Evolutionary conservation across 92 coral and sea anemone genomes (phyloP).

Genomic region (Isaurus tuberculatus): DNA sequence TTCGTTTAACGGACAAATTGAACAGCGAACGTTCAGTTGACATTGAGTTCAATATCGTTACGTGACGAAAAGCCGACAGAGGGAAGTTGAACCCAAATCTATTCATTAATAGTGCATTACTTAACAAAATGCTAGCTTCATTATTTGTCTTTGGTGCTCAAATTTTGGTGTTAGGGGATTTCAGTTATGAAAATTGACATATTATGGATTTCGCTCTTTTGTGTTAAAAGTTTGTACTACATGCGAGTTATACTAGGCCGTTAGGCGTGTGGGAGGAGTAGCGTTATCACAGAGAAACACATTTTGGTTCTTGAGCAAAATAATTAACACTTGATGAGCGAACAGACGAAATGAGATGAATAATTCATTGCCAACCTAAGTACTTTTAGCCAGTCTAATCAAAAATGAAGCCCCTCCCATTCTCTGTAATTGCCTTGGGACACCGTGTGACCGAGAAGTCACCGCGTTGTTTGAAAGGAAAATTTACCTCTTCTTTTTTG

Average conservation of each 20-base stretch:
- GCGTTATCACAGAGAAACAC: conserved; percentile 31
- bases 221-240: not conserved
- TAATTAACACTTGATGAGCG: conserved; percentile 80
- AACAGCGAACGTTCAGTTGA: not conserved
- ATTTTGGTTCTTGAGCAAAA: conserved; percentile 56
- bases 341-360: conserved; percentile 84
- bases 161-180: conserved; percentile 1
- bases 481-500: conserved; percentile 4
- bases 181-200: not conserved
- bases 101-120: conserved; percentile 21
- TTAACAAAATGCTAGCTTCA: conserved; percentile 4
- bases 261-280: conserved; percentile 41
- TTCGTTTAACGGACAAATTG: not conserved
- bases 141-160: conserved; percentile 4
- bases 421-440: conserved; percentile 33
- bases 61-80: conserved; percentile 34
- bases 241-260: not conserved
- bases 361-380: conserved; percentile 65
- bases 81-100: conserved; percentile 1
- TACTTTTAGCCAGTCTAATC: conserved; percentile 34
- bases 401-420: conserved; percentile 43
- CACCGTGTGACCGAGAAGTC: conserved; percentile 14
- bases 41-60: not conserved
- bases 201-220: not conserved
- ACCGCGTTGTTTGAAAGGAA: conserved; percentile 36